phyloP scores from a whole-genome alignment of 2,797 vertebrate genomes.

The Lacerta agilis region DNA sequence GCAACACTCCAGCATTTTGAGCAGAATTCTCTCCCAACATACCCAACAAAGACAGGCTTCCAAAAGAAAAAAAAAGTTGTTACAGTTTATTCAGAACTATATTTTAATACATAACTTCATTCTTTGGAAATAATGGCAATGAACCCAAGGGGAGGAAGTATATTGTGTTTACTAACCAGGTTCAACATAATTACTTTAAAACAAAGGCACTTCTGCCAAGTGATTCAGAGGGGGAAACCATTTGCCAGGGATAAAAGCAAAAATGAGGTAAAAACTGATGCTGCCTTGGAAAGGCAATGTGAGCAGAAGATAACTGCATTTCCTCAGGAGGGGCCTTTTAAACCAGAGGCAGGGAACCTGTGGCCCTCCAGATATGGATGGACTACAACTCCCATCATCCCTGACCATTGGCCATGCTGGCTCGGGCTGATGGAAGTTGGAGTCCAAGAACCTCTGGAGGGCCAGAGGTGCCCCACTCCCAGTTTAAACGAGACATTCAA shows the following conservation, averaged over 20 bases:
- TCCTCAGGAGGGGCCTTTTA: not conserved
- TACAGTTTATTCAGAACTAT: constrained; percentile 24
- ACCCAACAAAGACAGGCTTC: not conserved
- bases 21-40: too few species aligned
- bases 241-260: not conserved
- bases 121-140: not conserved
- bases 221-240: not conserved
- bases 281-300: not conserved
- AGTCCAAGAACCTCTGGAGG: not conserved
- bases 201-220: not conserved
- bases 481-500: not conserved
- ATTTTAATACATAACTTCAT: not conserved
- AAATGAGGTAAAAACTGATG: not conserved
- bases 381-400: not conserved
- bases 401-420: too few species aligned
- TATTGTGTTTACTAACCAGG: not conserved
- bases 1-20: too few species aligned
- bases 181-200: not conserved
- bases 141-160: not conserved
- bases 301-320: too few species aligned
- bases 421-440: not conserved
- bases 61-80: not conserved
- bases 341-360: not conserved
- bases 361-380: not conserved
- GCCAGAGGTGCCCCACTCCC: not conserved